A percentile compares a stretch with the other conserved stretches of the same genome.
Conservation (phyloP, 1,140 invertebrate genomes). For the Microplitis demolitor region DNA sequence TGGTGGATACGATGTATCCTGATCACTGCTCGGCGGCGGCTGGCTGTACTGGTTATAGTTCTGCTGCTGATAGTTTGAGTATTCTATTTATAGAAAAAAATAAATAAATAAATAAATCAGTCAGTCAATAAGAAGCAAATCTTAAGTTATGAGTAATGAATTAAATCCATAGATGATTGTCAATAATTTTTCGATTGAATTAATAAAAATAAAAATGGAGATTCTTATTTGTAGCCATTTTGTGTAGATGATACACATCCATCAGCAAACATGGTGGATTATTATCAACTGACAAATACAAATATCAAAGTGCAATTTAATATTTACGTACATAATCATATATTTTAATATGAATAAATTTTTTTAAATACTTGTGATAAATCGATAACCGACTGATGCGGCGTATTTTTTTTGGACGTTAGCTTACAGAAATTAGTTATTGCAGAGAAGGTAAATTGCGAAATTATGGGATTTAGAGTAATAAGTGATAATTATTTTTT, state of each 20-base stretch:
- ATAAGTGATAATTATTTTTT: conserved; percentile 2
- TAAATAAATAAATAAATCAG: not conserved
- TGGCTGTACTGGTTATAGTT: conserved; percentile 55
- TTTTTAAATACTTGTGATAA: too few species aligned
- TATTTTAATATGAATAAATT: too few species aligned
- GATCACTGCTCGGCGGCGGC: conserved; percentile 43
- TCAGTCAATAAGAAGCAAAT: not conserved
- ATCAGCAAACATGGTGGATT: too few species aligned
- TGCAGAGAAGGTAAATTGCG: not conserved
- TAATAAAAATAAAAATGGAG: conserved; percentile 1
- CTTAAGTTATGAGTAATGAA: too few species aligned
- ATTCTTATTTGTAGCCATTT: not conserved
- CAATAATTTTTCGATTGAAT: not conserved
- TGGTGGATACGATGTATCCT: conserved; percentile 53
- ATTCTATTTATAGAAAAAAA: conserved; percentile 43
- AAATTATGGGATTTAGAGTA: not conserved
- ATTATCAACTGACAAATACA: too few species aligned
- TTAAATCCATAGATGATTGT: not conserved
- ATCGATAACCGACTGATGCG: not conserved
- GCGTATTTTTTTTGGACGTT: not conserved
- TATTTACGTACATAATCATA: not conserved
- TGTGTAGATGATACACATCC: too few species aligned
- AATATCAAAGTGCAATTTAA: not conserved
- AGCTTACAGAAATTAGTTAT: not conserved
- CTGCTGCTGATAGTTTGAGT: conserved; percentile 56